Conservation (phyloP, 2,797 vertebrate genomes). For the Gymnodraco acuticeps region DNA sequence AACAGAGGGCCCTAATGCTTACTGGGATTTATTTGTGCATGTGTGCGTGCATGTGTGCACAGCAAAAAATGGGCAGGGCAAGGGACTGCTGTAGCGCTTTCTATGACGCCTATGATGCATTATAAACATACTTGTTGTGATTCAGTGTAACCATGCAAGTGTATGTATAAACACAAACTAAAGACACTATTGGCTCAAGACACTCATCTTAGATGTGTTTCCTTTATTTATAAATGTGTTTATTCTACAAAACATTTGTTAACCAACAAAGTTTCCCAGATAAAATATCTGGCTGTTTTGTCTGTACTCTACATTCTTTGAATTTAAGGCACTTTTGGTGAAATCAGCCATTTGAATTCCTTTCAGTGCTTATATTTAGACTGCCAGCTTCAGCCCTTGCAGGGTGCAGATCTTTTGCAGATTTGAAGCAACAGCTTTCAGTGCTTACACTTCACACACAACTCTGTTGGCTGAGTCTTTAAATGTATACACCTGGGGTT, state of each 20-base stretch:
- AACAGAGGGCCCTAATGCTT: constrained; percentile 68
- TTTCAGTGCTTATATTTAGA: background rate
- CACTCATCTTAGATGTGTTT: constrained; percentile 13
- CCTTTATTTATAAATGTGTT: constrained; percentile 23
- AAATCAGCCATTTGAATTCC: background rate
- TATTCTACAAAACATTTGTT: constrained; percentile 9
- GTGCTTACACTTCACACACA: constrained; percentile 9
- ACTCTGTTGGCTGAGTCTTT: constrained; percentile 6
- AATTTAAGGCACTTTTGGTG: background rate
- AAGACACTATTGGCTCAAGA: background rate
- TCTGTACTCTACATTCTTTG: constrained; percentile 15
- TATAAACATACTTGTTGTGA: too few species aligned
- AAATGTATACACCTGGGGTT: background rate
- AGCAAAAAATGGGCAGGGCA: constrained; percentile 12
- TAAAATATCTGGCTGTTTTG: background rate
- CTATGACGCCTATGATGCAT: too few species aligned
- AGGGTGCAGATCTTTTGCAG: constrained; percentile 16
- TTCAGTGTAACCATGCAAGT: too few species aligned
- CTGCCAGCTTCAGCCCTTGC: constrained; percentile 24
- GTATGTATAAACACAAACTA: background rate
- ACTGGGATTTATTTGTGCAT: constrained; percentile 36
- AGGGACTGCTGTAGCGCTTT: background rate
- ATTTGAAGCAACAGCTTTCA: constrained; percentile 20
- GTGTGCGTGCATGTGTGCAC: constrained; percentile 7
- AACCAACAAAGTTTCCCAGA: background rate